Conservation (phyloP, 2,888 invertebrate species). For the Aethes cnicana region DNA sequence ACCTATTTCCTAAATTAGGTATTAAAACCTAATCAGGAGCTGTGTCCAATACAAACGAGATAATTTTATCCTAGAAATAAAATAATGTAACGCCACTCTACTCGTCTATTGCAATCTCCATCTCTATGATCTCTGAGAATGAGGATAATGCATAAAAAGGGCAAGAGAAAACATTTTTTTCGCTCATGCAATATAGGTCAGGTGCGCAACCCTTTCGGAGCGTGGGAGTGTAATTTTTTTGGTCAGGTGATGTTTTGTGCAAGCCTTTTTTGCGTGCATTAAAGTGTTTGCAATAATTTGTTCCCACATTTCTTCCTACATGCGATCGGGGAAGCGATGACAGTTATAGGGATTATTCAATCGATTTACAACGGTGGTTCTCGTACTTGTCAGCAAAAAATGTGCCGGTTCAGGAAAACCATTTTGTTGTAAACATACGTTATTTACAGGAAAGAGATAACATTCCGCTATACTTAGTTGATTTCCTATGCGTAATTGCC, state of each 20-base stretch:
- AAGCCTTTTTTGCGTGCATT: slow-evolving; percentile 63
- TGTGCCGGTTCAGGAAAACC: slow-evolving; percentile 36
- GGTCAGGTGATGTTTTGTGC: slow-evolving; percentile 61
- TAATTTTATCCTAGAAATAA: neutral
- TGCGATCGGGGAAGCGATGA: slow-evolving; percentile 72
- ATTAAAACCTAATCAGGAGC: too few relatives aligned
- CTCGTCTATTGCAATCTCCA: slow-evolving; percentile 52
- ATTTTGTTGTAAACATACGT: neutral
- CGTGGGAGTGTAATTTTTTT: slow-evolving; percentile 76
- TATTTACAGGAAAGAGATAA: neutral
- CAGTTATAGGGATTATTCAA: slow-evolving; percentile 65
- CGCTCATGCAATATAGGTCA: slow-evolving; percentile 75
- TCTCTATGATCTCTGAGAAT: slow-evolving; percentile 49
- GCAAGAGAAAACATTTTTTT: slow-evolving; percentile 65
- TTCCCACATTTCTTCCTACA: slow-evolving; percentile 76
- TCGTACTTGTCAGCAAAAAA: slow-evolving; percentile 47
- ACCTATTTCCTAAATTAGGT: too few relatives aligned
- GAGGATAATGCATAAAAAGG: slow-evolving; percentile 71
- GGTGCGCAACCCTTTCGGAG: slow-evolving; percentile 80
- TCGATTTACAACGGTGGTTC: slow-evolving; percentile 58
- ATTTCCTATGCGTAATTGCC: too few relatives aligned
- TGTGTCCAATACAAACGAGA: too few relatives aligned
- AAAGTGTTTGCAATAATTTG: slow-evolving; percentile 81
- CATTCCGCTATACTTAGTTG: too few relatives aligned
- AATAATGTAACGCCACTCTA: slow-evolving; percentile 48